Conservation (phyloP, 2,113 vertebrate genomes). For the Prinia subflava region DNA sequence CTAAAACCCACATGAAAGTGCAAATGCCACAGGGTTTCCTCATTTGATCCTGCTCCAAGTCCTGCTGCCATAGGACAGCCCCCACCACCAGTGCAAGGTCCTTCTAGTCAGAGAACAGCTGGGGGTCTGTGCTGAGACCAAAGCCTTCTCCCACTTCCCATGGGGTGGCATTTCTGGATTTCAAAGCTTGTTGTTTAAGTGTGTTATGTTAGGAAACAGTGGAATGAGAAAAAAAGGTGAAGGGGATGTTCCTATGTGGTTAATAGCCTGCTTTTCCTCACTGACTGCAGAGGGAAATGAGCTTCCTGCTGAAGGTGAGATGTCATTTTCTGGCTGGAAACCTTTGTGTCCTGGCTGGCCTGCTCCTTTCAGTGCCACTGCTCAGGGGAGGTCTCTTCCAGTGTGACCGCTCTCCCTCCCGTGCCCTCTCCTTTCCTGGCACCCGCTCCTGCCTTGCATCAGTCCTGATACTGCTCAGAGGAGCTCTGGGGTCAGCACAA, state of each 20-base stretch:
- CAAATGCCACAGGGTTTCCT: background rate
- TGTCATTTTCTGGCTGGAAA: conserved; percentile 49
- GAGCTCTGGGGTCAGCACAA: background rate
- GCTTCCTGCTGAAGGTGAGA: conserved; percentile 46
- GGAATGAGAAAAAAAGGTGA: background rate
- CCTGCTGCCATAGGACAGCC: fast-evolving
- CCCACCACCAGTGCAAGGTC: background rate
- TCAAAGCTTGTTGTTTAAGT: background rate
- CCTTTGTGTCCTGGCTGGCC: background rate
- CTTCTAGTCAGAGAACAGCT: background rate
- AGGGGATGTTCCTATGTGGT: background rate
- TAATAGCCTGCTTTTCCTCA: conserved; percentile 27
- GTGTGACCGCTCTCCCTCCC: fast-evolving
- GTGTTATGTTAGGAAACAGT: background rate
- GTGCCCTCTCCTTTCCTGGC: background rate
- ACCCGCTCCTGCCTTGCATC: background rate
- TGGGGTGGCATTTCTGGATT: background rate
- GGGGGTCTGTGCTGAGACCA: background rate
- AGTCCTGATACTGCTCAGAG: background rate
- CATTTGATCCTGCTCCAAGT: background rate
- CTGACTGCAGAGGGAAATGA: conserved; percentile 29
- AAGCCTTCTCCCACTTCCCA: background rate
- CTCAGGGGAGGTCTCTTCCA: background rate
- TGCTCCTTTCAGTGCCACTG: background rate
- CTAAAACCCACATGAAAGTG: background rate